Evolutionary conservation across 2,888 invertebrate genomes (phyloP).

Genomic region (Dendrolimus pini): DNA sequence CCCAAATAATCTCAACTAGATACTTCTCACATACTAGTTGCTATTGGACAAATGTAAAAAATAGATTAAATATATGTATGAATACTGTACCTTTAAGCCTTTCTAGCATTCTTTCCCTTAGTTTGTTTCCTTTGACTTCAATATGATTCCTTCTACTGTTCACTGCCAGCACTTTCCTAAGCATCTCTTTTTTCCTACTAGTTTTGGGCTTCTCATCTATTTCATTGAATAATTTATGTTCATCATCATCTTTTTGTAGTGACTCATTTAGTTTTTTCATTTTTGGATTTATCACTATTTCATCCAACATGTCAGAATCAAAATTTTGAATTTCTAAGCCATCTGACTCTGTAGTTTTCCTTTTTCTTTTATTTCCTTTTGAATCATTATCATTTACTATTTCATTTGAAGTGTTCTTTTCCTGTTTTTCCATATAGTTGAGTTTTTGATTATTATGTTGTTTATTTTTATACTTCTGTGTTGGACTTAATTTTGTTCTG

Average conservation of each 20-base stretch:
- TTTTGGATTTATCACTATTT: constrained; percentile 39
- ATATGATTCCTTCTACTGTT: constrained; percentile 3
- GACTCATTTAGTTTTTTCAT: constrained; percentile 44
- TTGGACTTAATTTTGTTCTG: neutral
- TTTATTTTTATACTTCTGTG: neutral
- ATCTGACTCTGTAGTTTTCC: constrained; percentile 12
- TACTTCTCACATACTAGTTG: too few relatives aligned
- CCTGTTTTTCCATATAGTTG: neutral
- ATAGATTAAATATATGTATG: too few relatives aligned
- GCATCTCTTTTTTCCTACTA: constrained; percentile 9
- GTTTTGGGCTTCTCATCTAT: constrained; percentile 15
- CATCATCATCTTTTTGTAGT: constrained; percentile 31
- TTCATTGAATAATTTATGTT: constrained; percentile 29
- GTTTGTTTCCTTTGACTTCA: constrained; percentile 31
- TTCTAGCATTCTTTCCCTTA: constrained; percentile 81
- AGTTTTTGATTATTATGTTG: neutral
- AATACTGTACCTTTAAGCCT: constrained; percentile 77
- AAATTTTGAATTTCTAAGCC: constrained; percentile 20
- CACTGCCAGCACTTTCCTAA: constrained; percentile 3
- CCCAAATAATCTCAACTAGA: too few relatives aligned
- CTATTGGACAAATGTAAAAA: too few relatives aligned
- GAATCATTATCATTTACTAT: neutral
- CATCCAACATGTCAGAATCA: constrained; percentile 40
- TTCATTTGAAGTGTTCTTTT: constrained; percentile 1
- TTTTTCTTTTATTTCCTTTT: constrained; percentile 15